Conservation (phyloP, 2,113 vertebrate species). For the Regulus satrapa region DNA sequence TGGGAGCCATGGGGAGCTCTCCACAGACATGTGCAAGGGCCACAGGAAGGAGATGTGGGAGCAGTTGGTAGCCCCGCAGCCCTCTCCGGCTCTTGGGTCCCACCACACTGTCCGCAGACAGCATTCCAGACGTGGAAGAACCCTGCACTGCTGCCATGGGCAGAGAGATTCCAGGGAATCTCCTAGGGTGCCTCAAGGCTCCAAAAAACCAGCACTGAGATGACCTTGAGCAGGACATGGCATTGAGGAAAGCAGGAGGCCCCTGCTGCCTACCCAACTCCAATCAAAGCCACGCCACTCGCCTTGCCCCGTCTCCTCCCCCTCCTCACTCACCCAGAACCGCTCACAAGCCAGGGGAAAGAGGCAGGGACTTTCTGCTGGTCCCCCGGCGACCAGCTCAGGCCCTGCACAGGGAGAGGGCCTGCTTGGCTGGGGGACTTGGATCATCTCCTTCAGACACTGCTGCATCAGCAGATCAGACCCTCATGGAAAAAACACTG, state of each 20-base stretch:
- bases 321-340: neutral
- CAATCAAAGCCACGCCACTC: neutral
- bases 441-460: neutral
- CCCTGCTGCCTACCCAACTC: neutral
- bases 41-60: neutral
- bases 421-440: neutral
- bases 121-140: accelerated
- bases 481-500: neutral
- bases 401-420: accelerated
- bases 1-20: neutral
- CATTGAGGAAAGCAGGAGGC: neutral
- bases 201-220: neutral
- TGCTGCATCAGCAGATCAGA: neutral
- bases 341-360: neutral
- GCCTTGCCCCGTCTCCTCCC: neutral
- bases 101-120: neutral
- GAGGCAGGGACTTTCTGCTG: neutral
- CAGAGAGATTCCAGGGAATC: neutral
- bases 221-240: neutral
- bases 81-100: neutral
- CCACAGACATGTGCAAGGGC: neutral
- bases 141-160: accelerated
- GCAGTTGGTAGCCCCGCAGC: neutral
- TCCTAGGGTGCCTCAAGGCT: neutral
- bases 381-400: neutral